These are phyloP conservation scores for Athrips mouffetella DNA, from an alignment of 2,888 invertebrate genomes.

Conservation along the genomic window DNA sequence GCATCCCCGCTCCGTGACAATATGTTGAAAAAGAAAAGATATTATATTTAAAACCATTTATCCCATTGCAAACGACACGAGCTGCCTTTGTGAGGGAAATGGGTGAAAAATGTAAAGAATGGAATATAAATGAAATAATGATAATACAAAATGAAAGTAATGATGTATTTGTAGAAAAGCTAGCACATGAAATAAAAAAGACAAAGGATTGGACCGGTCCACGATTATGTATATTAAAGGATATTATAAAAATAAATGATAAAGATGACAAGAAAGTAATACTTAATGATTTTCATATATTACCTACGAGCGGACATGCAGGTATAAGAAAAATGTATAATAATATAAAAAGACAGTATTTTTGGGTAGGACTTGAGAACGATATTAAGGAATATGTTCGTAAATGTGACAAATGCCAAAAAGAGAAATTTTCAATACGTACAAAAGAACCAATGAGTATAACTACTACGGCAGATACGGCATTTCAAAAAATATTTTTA, in stretches of 20 bases:
- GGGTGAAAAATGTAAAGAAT: conserved; percentile 14
- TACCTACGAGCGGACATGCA: conserved; percentile 18
- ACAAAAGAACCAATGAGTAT: conserved; percentile 16
- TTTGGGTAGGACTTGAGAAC: conserved; percentile 21
- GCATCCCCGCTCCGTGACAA: no score
- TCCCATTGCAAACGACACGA: conserved; percentile 19
- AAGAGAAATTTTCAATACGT: conserved; percentile 16
- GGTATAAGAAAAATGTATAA: conserved; percentile 25
- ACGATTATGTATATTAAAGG: conserved; percentile 18
- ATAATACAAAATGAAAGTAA: conserved; percentile 21
- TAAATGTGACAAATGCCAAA: conserved; percentile 20
- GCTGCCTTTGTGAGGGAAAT: conserved; percentile 20
- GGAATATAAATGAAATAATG: conserved; percentile 16
- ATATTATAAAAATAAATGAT: conserved; percentile 16
- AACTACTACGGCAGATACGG: conserved; percentile 15
- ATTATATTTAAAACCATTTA: conserved; percentile 14
- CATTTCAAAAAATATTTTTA: conserved; percentile 18
- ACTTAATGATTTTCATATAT: conserved; percentile 25
- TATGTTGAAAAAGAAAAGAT: background rate
- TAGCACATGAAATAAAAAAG: conserved; percentile 19
- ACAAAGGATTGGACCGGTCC: conserved; percentile 18
- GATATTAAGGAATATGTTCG: conserved; percentile 22
- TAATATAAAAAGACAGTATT: conserved; percentile 26
- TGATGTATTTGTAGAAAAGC: conserved; percentile 18
- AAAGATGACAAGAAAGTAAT: conserved; percentile 21